These are phyloP conservation scores for Mesocentrotus franciscanus DNA, from an alignment of 53 echinoderm and acorn worm species.

Conservation along the genomic window DNA sequence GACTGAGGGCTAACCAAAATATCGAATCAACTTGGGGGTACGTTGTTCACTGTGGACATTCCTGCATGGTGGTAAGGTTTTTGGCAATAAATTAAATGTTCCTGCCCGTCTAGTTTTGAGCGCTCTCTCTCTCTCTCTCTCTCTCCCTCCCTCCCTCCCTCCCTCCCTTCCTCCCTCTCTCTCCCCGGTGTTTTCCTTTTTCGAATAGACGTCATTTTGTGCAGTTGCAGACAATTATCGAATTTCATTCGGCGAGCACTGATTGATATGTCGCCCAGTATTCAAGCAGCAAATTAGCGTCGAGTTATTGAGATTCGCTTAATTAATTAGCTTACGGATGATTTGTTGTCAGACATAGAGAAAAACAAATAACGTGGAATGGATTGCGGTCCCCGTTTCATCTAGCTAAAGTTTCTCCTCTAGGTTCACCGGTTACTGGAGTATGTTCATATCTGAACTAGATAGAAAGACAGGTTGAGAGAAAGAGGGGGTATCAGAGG, in stretches of 20 bases:
- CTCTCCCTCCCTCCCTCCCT: too few relatives aligned
- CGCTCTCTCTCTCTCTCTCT: too few relatives aligned
- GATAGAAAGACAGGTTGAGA: not conserved
- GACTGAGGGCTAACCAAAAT: too few relatives aligned
- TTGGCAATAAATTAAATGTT: not conserved
- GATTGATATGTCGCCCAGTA: constrained; percentile 51
- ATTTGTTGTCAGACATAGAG: constrained; percentile 2
- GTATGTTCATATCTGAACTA: not conserved
- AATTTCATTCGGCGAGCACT: constrained; percentile 39
- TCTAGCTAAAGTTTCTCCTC: not conserved
- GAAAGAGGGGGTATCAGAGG: too few relatives aligned
- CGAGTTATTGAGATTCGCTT: constrained; percentile 46
- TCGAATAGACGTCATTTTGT: not conserved
- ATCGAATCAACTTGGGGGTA: not conserved
- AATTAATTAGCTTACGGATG: constrained; percentile 31
- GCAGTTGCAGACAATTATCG: constrained; percentile 32
- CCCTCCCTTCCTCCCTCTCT: too few relatives aligned
- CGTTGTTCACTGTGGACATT: not conserved
- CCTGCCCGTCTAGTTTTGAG: not conserved
- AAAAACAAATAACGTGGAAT: not conserved
- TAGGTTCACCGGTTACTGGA: not conserved
- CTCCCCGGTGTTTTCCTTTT: not conserved
- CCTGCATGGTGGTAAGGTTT: not conserved
- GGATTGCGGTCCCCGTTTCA: not conserved
- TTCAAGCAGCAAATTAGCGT: constrained; percentile 33